phyloP scores from a whole-genome alignment of 2,113 vertebrate genomes.

The Irena cyanogastra region DNA sequence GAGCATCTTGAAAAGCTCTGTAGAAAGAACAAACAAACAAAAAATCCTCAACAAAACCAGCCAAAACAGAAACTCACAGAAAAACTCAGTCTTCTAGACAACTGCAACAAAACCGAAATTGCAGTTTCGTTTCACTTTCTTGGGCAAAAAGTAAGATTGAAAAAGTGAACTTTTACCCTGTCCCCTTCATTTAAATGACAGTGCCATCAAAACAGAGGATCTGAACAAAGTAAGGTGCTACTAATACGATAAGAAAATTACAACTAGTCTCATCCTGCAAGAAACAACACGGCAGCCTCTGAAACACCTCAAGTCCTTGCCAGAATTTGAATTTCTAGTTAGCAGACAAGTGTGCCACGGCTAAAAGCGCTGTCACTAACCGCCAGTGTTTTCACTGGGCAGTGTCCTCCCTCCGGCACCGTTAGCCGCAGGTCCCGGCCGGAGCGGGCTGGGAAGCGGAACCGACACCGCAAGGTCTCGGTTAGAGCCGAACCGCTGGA shows the following conservation, averaged over 20 bases:
- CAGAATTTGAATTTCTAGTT: neutral
- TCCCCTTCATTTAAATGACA: neutral
- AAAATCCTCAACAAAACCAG: neutral
- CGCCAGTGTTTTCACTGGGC: accelerated
- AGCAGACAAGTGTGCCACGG: accelerated
- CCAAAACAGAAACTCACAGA: neutral
- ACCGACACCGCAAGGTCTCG: accelerated
- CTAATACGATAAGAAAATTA: neutral
- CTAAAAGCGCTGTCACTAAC: accelerated
- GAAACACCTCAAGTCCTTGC: neutral
- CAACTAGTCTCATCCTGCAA: neutral
- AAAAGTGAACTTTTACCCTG: neutral
- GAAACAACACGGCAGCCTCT: neutral
- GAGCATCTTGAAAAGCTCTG: neutral
- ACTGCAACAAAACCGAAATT: neutral
- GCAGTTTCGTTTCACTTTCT: neutral
- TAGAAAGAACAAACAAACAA: neutral
- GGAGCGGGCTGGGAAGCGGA: accelerated
- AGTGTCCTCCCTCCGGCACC: neutral
- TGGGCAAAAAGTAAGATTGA: neutral
- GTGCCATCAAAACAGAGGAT: neutral
- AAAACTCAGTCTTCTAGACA: neutral
- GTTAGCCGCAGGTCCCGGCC: neutral
- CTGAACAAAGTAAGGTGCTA: neutral
- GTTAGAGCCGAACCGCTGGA: neutral